Percentiles rank a stretch among this genome's conserved stretches.
Conservation (phyloP, 2,888 invertebrate genomes). For the Brenthis hecate region DNA sequence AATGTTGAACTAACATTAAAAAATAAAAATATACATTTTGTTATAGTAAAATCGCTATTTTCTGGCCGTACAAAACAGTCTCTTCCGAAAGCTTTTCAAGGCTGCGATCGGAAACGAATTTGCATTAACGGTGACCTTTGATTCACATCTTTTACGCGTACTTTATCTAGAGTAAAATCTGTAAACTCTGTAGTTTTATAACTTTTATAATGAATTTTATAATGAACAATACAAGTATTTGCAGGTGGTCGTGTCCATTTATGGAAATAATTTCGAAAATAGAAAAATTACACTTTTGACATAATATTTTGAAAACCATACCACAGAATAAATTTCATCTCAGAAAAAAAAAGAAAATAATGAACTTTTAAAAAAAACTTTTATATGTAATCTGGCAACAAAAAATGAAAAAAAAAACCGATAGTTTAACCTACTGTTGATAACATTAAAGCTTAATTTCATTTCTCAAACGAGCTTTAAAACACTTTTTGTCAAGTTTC, state of each 20-base stretch:
- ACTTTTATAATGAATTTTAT: too few relatives aligned
- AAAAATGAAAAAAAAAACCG: background rate
- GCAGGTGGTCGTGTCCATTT: too few relatives aligned
- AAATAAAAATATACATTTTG: slow-evolving; percentile 16
- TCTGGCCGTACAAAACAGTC: slow-evolving; percentile 46
- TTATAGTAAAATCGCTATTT: slow-evolving; percentile 37
- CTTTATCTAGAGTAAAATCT: slow-evolving; percentile 20
- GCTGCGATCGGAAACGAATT: slow-evolving; percentile 44
- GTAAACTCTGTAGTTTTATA: background rate
- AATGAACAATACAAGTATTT: slow-evolving; percentile 1
- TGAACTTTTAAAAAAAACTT: too few relatives aligned
- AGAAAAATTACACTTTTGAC: background rate
- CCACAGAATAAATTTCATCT: too few relatives aligned
- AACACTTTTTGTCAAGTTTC: slow-evolving; percentile 14
- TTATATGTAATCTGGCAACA: too few relatives aligned
- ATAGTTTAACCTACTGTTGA: background rate
- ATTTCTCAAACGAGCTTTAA: slow-evolving; percentile 7
- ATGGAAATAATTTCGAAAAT: too few relatives aligned
- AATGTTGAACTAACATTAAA: background rate
- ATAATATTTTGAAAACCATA: background rate
- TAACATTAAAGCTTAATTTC: slow-evolving; percentile 10
- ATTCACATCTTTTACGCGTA: slow-evolving; percentile 18
- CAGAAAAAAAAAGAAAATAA: too few relatives aligned
- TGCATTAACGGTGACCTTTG: slow-evolving; percentile 29
- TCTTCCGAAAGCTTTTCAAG: slow-evolving; percentile 61